phyloP scores from a whole-genome alignment of 2,797 vertebrate genomes.

The Cyprinodon diabolis region DNA sequence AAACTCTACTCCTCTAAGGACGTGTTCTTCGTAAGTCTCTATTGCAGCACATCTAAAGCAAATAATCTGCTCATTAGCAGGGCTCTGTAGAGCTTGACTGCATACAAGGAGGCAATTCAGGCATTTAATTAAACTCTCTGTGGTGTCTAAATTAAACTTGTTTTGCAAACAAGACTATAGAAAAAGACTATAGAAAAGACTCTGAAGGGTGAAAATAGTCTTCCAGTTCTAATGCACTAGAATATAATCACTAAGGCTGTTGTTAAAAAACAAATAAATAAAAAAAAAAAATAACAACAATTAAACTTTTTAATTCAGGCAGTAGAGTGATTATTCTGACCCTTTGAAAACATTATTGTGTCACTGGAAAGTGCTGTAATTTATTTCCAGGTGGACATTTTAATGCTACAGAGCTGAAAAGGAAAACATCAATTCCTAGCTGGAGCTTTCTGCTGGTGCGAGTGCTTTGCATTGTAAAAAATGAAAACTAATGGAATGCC shows the following conservation, averaged over 20 bases:
- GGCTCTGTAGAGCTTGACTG: neutral
- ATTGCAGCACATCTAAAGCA: neutral
- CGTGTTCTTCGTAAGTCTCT: neutral
- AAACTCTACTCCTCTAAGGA: too few relatives aligned
- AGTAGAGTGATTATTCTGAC: neutral
- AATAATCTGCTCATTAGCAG: neutral
- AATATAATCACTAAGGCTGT: neutral
- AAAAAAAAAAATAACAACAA: too few relatives aligned
- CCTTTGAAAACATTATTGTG: neutral
- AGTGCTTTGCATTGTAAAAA: neutral
- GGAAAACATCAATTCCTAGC: neutral
- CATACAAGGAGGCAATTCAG: neutral
- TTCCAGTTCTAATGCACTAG: neutral
- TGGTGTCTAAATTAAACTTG: neutral
- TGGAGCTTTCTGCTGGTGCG: neutral
- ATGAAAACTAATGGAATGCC: neutral
- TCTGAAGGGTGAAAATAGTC: too few relatives aligned
- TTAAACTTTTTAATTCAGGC: neutral
- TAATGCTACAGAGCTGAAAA: neutral
- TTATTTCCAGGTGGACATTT: neutral
- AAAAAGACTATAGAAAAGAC: neutral
- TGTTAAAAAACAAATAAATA: neutral
- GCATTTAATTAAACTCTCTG: neutral
- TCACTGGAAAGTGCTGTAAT: constrained; percentile 8
- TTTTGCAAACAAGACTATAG: neutral